These are phyloP conservation scores for Dolichallabes microphthalmus DNA, from an alignment of 2,113 vertebrate genomes.

Conservation along the genomic window DNA sequence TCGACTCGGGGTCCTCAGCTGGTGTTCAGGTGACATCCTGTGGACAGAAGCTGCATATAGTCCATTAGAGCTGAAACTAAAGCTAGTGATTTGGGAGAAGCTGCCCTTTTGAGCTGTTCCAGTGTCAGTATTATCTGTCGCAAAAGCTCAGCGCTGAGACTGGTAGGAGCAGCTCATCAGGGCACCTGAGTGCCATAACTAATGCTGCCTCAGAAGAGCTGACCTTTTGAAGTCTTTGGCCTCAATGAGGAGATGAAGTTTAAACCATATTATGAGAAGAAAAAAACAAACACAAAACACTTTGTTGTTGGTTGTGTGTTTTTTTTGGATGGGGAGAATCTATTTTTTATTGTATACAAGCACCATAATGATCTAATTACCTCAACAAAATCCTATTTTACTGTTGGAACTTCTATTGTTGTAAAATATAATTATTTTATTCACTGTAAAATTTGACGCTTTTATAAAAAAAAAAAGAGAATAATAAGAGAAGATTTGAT, in stretches of 20 bases:
- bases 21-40: constrained; percentile 6
- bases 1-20: constrained; percentile 34
- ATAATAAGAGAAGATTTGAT: constrained; percentile 58
- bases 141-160: constrained; percentile 15
- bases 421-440: constrained; percentile 78
- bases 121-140: constrained; percentile 25
- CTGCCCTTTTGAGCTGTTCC: constrained; percentile 40
- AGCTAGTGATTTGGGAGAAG: constrained; percentile 35
- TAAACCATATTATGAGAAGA: constrained; percentile 36
- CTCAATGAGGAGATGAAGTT: constrained; percentile 55
- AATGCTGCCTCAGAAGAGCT: constrained; percentile 54
- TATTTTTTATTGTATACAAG: constrained; percentile 73
- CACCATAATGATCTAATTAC: constrained; percentile 74
- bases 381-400: constrained; percentile 80
- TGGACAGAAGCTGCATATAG: neutral
- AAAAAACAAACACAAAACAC: constrained; percentile 30
- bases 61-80: constrained; percentile 24
- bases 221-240: constrained; percentile 56
- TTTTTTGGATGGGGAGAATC: constrained; percentile 62
- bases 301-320: constrained; percentile 50
- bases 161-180: constrained; percentile 29
- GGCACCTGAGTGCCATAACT: constrained; percentile 38
- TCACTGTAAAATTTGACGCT: constrained; percentile 71
- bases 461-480: constrained; percentile 70
- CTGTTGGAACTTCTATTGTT: constrained; percentile 74